Conservation (phyloP, 37 sponge, comb jelly and placozoan genomes). For the Beroe forskalii region DNA sequence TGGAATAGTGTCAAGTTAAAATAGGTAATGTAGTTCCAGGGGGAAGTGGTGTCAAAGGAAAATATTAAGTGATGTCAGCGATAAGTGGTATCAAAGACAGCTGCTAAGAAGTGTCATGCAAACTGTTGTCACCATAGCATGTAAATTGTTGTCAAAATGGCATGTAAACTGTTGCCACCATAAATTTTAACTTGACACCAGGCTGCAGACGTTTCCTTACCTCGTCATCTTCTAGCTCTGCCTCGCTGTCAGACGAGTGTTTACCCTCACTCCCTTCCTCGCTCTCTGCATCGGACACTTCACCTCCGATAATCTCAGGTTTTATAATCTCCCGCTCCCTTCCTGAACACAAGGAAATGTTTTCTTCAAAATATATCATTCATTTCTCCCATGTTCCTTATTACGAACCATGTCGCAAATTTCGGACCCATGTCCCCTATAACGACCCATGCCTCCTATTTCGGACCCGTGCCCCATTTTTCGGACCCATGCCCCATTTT, state of each 20-base stretch:
- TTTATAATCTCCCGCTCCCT: slow-evolving; percentile 32
- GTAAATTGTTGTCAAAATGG: no score
- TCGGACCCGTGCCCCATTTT: no score
- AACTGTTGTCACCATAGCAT: neutral
- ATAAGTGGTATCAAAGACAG: slow-evolving; percentile 9
- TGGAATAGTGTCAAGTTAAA: neutral
- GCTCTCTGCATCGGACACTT: slow-evolving; percentile 71
- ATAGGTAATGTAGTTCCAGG: neutral
- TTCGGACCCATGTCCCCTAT: no score
- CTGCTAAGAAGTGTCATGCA: neutral
- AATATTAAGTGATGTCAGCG: neutral
- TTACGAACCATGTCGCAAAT: no score
- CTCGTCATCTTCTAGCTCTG: slow-evolving; percentile 61
- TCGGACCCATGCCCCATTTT: no score
- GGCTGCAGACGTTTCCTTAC: neutral
- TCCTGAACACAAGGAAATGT: slow-evolving; percentile 42
- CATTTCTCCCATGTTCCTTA: no score
- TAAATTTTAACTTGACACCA: no score
- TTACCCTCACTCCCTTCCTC: slow-evolving; percentile 68
- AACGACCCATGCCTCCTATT: no score
- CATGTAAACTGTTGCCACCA: neutral
- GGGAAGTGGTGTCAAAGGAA: neutral
- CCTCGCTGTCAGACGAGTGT: slow-evolving; percentile 58
- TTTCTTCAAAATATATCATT: no score
- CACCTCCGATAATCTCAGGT: slow-evolving; percentile 46